Conservation (phyloP, 2,113 vertebrate species). For the Xiphophorus couchianus region DNA sequence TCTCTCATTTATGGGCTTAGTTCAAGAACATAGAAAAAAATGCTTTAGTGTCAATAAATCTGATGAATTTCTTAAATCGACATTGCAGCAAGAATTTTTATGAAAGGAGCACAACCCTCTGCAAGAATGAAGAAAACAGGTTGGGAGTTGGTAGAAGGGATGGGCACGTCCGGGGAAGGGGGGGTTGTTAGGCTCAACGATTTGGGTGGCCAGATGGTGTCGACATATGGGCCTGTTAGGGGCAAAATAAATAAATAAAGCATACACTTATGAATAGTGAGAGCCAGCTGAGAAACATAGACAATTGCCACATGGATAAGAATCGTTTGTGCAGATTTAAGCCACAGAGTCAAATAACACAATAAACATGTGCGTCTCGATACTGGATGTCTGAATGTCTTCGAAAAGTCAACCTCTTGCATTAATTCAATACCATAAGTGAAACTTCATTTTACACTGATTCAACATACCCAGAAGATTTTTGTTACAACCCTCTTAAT, state of each 20-base stretch:
- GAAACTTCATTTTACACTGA: background rate
- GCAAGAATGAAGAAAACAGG: conserved; percentile 29
- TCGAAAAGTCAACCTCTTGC: background rate
- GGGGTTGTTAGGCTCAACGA: conserved; percentile 36
- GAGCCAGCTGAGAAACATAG: conserved; percentile 34
- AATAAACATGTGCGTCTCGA: background rate
- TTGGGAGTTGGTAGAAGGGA: conserved; percentile 49
- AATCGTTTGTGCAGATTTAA: conserved; percentile 37
- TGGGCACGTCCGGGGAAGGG: conserved; percentile 36
- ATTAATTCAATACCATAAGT: background rate
- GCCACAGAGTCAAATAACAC: background rate
- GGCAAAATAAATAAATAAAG: conserved; percentile 72
- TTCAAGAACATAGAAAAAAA: background rate
- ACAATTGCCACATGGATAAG: conserved; percentile 14
- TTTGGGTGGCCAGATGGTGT: conserved; percentile 77
- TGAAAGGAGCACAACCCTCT: background rate
- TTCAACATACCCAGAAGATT: background rate
- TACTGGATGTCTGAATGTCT: background rate
- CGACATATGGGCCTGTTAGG: conserved; percentile 80
- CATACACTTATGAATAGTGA: conserved; percentile 62
- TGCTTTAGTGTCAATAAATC: background rate
- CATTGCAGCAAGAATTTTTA: conserved; percentile 28
- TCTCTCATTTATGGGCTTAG: background rate
- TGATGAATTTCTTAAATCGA: background rate
- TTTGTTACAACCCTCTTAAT: too few relatives aligned